Evolutionary conservation across 2,113 vertebrate genomes (phyloP).

Genomic region (Bagarius yarrelli): DNA sequence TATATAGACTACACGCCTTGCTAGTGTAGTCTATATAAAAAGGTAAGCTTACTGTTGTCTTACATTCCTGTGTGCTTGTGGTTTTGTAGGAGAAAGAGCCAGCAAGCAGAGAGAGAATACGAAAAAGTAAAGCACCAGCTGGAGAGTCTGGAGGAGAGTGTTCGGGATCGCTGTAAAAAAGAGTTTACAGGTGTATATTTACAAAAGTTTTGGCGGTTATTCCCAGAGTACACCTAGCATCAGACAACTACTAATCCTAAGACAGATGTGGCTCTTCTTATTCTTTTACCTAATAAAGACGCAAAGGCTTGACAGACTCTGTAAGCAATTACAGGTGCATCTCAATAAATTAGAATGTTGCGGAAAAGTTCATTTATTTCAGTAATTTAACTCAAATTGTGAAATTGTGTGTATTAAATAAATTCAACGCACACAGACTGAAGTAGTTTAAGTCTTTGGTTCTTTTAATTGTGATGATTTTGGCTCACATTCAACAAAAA

Average conservation of each 20-base stretch:
- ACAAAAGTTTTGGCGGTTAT: not conserved
- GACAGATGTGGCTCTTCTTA: not conserved
- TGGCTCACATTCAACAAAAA: too few relatives aligned
- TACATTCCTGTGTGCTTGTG: slow-evolving; percentile 18
- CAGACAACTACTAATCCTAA: not conserved
- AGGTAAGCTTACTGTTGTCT: not conserved
- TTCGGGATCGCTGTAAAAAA: slow-evolving; percentile 95
- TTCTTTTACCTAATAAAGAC: not conserved
- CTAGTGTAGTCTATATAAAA: not conserved
- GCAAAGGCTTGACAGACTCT: not conserved
- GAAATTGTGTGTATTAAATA: too few relatives aligned
- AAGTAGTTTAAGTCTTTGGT: too few relatives aligned
- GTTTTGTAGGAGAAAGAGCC: slow-evolving; percentile 86
- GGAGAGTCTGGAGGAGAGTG: slow-evolving; percentile 92
- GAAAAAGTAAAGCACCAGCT: slow-evolving; percentile 95
- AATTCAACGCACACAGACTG: too few relatives aligned
- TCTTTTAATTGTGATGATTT: too few relatives aligned
- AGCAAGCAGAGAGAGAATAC: slow-evolving; percentile 92
- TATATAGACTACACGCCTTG: too few relatives aligned
- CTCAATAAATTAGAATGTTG: too few relatives aligned
- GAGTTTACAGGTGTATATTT: slow-evolving; percentile 69
- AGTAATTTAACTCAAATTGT: too few relatives aligned
- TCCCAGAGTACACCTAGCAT: not conserved
- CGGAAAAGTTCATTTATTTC: too few relatives aligned
- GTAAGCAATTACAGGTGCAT: not conserved